Evolutionary conservation across 2,888 invertebrate species (phyloP).

Genomic region (Pinctada fucata): DNA sequence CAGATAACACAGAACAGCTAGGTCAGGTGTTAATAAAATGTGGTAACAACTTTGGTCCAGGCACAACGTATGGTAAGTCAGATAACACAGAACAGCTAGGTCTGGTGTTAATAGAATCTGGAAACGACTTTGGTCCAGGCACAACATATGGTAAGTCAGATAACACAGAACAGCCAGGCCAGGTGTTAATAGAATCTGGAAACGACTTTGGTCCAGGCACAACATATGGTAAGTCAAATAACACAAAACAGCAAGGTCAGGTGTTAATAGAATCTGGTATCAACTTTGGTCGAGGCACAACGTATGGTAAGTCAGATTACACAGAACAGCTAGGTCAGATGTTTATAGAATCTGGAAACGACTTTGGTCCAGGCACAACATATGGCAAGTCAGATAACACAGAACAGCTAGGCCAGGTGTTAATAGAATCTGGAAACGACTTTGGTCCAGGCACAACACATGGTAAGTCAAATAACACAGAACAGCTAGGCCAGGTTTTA

Average conservation of each 20-base stretch:
- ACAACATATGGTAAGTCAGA: slow-evolving; percentile 87
- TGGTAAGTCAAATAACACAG: too few species aligned
- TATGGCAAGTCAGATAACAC: slow-evolving; percentile 86
- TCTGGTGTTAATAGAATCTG: slow-evolving; percentile 90
- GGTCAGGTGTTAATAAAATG: slow-evolving; percentile 91
- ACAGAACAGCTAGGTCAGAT: slow-evolving; percentile 91
- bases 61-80: slow-evolving; percentile 82
- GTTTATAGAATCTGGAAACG: slow-evolving; percentile 91
- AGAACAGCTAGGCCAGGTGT: slow-evolving; percentile 90
- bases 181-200: slow-evolving; percentile 91
- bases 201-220: slow-evolving; percentile 89
- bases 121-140: slow-evolving; percentile 88
- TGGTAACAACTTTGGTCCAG: slow-evolving; percentile 89
- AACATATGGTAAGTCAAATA: slow-evolving; percentile 88
- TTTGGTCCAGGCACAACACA: slow-evolving; percentile 91
- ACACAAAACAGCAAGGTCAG: slow-evolving; percentile 89
- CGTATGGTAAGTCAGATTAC: slow-evolving; percentile 88
- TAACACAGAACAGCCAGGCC: slow-evolving; percentile 90
- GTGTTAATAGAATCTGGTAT: slow-evolving; percentile 92
- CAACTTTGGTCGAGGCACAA: slow-evolving; percentile 87
- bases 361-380: slow-evolving; percentile 88
- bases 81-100: slow-evolving; percentile 93
- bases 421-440: slow-evolving; percentile 90
- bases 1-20: slow-evolving; percentile 82
- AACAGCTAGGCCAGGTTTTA: too few species aligned